A percentile compares a stretch with the other conserved stretches of the same genome.
These are phyloP conservation scores for Clanis bilineata DNA, from an alignment of 2,888 invertebrate genomes.

Conservation along the genomic window DNA sequence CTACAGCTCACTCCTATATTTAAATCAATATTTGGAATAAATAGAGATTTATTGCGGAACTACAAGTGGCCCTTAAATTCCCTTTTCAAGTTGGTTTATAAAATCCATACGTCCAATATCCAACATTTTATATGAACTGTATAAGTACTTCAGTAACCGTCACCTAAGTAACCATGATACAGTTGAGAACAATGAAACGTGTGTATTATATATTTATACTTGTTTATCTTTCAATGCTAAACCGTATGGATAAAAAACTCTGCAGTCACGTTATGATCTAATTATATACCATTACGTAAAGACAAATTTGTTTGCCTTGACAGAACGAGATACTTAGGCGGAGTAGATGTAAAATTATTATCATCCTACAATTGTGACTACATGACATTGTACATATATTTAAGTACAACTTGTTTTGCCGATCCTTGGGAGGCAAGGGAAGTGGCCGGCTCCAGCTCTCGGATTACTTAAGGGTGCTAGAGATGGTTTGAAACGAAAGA, in stretches of 20 bases:
- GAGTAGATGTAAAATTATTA: background rate
- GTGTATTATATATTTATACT: background rate
- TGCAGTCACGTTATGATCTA: constrained; percentile 4
- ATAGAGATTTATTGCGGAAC: no score
- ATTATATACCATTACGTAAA: constrained; percentile 2
- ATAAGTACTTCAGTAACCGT: no score
- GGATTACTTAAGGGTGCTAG: background rate
- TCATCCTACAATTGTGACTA: background rate
- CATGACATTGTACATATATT: background rate
- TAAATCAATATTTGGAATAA: no score
- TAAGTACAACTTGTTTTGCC: background rate
- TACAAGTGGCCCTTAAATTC: no score
- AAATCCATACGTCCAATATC: no score
- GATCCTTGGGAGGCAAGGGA: background rate
- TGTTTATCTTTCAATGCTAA: background rate
- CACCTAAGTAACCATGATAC: no score
- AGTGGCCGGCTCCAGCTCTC: background rate
- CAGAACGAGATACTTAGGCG: background rate
- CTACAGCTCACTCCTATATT: no score
- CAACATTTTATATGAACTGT: no score
- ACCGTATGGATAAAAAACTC: background rate
- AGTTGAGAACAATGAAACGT: background rate
- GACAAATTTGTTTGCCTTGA: background rate
- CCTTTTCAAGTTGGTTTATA: no score
- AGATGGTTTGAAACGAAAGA: background rate